A percentile compares a stretch with the other conserved stretches of the same genome.
Conservation (phyloP, 2,888 invertebrate species). For the Pteria penguin region DNA sequence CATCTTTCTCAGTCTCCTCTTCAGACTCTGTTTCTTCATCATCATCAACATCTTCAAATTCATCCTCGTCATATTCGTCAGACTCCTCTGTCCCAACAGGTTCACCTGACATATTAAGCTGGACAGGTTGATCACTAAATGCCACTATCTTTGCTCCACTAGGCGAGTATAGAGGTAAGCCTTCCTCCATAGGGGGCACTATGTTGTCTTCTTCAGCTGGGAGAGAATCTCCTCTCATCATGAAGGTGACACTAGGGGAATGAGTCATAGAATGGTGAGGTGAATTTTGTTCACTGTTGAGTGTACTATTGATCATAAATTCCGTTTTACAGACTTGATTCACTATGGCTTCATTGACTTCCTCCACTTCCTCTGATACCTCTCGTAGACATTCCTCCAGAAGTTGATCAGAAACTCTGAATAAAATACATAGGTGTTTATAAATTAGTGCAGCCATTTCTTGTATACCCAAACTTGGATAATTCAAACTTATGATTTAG, state of each 20-base stretch:
- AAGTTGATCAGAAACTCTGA: constrained; percentile 71
- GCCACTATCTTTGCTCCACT: constrained; percentile 13
- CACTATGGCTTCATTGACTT: constrained; percentile 71
- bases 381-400: constrained; percentile 68
- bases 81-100: constrained; percentile 11
- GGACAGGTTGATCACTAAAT: constrained; percentile 28
- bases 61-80: constrained; percentile 31
- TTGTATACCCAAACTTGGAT: too few relatives aligned
- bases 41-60: constrained; percentile 19
- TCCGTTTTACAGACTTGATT: constrained; percentile 74
- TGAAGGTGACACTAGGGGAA: constrained; percentile 2
- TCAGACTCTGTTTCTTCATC: constrained; percentile 14
- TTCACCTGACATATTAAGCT: constrained; percentile 13
- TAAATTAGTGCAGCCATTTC: background rate
- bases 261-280: background rate
- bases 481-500: too few relatives aligned
- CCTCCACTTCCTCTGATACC: constrained; percentile 69
- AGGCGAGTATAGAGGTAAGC: background rate
- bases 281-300: constrained; percentile 14
- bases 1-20: constrained; percentile 12
- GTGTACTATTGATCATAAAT: constrained; percentile 54
- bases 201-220: background rate
- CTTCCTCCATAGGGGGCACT: background rate
- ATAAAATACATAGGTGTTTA: constrained; percentile 24
- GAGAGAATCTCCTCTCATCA: background rate